Conservation (phyloP, 2,797 vertebrate genomes). For the Chaunax sp. region DNA sequence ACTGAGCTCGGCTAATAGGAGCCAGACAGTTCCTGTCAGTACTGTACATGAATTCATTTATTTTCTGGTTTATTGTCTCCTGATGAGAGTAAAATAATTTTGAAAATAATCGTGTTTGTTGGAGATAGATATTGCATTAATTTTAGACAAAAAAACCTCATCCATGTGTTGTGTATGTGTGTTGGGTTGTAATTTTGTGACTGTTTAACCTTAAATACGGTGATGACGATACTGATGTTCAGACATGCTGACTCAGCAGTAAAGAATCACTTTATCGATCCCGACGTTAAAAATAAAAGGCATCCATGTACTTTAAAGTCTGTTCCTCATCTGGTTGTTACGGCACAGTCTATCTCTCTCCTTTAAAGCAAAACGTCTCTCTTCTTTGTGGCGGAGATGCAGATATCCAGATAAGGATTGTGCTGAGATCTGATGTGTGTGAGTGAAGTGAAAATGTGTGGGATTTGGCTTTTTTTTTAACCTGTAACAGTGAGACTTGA, state of each 20-base stretch:
- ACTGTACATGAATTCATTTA: constrained; percentile 1
- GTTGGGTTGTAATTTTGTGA: neutral
- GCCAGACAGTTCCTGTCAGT: constrained; percentile 15
- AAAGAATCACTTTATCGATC: constrained; percentile 17
- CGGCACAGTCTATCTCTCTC: neutral
- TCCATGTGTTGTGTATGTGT: too few species aligned
- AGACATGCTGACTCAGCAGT: constrained; percentile 47
- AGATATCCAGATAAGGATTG: neutral
- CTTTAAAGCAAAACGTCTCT: neutral
- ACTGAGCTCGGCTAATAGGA: constrained; percentile 21
- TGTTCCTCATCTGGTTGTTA: constrained; percentile 11
- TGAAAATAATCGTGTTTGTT: constrained; percentile 9
- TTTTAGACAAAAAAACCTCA: constrained; percentile 12
- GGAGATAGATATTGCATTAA: neutral
- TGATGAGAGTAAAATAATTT: constrained; percentile 13
- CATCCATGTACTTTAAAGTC: constrained; percentile 10
- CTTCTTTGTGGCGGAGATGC: constrained; percentile 12
- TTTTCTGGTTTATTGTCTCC: constrained; percentile 16
- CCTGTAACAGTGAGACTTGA: constrained; percentile 31
- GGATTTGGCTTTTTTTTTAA: constrained; percentile 27
- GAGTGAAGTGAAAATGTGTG: constrained; percentile 14
- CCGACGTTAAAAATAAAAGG: constrained; percentile 48
- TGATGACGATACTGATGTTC: constrained; percentile 1
- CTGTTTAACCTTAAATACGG: neutral
- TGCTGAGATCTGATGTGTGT: neutral